A percentile compares a stretch with the other conserved stretches of the same genome.
phyloP scores from a whole-genome alignment of 2,797 vertebrate genomes.

The Anguilla megastoma region DNA sequence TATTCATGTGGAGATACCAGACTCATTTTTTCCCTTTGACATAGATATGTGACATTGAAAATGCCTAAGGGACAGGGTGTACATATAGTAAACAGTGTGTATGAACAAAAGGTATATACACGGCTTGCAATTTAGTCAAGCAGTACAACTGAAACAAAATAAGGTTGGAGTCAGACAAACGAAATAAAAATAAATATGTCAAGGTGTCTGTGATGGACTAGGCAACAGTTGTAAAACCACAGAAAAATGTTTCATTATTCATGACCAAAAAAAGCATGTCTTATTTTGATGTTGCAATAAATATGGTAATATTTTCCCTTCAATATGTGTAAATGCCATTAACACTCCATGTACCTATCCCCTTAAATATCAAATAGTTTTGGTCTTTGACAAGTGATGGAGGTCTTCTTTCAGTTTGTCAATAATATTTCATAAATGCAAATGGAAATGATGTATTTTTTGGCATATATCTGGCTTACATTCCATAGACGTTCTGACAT shows the following conservation, averaged over 20 bases:
- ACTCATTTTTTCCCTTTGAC: conserved; percentile 27
- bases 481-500: background rate
- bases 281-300: background rate
- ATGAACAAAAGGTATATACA: background rate
- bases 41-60: conserved; percentile 27
- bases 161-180: no score
- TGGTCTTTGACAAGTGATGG: background rate
- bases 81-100: background rate
- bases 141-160: background rate
- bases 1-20: conserved; percentile 36
- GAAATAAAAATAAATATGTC: background rate
- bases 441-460: background rate
- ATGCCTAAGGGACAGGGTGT: conserved; percentile 20
- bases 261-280: background rate
- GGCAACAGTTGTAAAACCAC: background rate
- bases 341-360: background rate
- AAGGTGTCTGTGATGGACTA: background rate
- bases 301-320: background rate
- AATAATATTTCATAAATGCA: background rate
- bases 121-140: background rate
- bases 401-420: background rate
- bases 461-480: background rate
- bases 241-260: background rate
- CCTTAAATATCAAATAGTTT: background rate
- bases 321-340: background rate